These are phyloP conservation scores for Ochropleura leucogaster DNA, from an alignment of 2,888 invertebrate genomes.

Conservation along the genomic window DNA sequence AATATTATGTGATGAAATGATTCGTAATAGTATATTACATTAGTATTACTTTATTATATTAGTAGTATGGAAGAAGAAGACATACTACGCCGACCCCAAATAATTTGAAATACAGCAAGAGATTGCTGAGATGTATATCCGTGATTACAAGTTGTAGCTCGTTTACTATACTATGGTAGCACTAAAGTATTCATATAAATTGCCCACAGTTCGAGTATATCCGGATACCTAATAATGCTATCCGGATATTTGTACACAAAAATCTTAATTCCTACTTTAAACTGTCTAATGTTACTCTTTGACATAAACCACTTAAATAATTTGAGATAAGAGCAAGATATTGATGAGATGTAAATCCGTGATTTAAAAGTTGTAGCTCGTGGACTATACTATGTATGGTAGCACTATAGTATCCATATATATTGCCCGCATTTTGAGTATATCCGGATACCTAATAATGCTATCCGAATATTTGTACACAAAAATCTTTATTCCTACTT, in stretches of 20 bases:
- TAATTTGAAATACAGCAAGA: no score
- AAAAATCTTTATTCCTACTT: no score
- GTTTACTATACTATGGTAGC: neutral
- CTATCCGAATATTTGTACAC: neutral
- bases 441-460: neutral
- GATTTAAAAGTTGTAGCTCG: neutral
- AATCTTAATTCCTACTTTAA: no score
- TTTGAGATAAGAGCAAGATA: neutral
- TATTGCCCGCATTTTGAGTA: neutral
- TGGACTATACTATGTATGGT: neutral
- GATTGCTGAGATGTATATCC: neutral
- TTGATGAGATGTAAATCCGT: neutral
- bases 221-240: neutral
- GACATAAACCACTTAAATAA: neutral
- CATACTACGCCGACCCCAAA: no score
- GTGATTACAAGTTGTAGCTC: neutral
- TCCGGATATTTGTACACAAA: neutral
- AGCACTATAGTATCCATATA: neutral
- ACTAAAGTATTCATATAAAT: neutral
- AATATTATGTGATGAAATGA: no score
- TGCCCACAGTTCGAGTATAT: neutral
- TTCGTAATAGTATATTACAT: no score
- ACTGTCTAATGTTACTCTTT: neutral
- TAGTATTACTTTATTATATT: no score
- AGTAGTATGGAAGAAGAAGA: no score